Evolutionary conservation across 2,888 invertebrate species (phyloP), one percentile per base, ranked within the genome.

Genomic region (Autographa gamma): DNA sequence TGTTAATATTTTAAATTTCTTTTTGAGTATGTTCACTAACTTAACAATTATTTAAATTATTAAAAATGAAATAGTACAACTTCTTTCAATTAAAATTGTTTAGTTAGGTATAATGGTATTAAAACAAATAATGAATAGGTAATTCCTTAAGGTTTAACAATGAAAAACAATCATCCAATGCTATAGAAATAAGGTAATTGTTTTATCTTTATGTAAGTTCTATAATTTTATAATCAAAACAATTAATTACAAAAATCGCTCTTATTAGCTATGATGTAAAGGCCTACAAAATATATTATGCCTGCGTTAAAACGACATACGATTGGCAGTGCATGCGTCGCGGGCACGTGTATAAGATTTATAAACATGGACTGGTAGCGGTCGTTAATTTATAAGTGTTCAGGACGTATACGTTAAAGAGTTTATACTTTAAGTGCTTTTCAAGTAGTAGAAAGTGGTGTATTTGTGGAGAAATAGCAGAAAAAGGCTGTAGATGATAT

Each of bases 171-270:
- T 69, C 18, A 61, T 66, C 48, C 70, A 73, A 41, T 11, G 6
- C 58, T 54, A 58, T 64, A 32, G 58, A 32, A 73, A 70, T 71
- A 65, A 63, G 61, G 54, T 69, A 9, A 54, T 14, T 43, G 56
- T 63, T 69, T 66, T 60, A 0, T 59, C 54, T 25, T 25, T 56
- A 11, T 13, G 19, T 25, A 13, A 13, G 54, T 56, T 19, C 19
- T 19, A 56, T 19, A 19, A 25, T 56, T 9, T 19, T 6, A n/a
- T 48, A 16, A 16, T 43, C 4, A n/a, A 1, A 48, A n/a, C 16
- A 48, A 48, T n/a, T n/a, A 16, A n/a, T 2, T 48, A n/a, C 1
- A 48, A 48, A 48, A 48, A 48, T 16, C n/a, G n/a, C 48, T 7
- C 48, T 48, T 48, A 48, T 6, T n/a, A 8, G 1, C n/a, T 48